Conservation (phyloP, 1,140 invertebrate species). For the Drosophila mauritiana region DNA sequence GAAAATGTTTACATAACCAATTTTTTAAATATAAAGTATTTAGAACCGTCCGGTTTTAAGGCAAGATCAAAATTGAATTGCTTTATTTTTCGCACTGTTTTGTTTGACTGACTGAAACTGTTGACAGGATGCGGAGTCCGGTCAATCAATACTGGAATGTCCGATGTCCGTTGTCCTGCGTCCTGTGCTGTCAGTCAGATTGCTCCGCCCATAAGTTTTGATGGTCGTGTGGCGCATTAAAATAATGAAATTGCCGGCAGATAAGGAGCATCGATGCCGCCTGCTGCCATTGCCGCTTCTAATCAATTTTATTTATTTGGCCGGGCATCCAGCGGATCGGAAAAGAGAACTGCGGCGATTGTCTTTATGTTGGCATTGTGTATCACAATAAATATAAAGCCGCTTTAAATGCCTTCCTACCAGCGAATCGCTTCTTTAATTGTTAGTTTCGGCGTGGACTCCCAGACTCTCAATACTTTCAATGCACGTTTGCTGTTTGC, state of each 20-base stretch:
- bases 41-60: too few relatives aligned
- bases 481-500: constrained; percentile 74
- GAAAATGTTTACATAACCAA: too few relatives aligned
- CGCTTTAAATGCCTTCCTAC: constrained; percentile 51
- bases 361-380: constrained; percentile 10
- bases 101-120: not conserved
- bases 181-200: constrained; percentile 19
- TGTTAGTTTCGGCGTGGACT: constrained; percentile 48
- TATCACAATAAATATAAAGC: constrained; percentile 4
- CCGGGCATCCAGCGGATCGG: constrained; percentile 34
- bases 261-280: constrained; percentile 55
- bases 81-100: too few relatives aligned
- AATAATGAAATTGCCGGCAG: constrained; percentile 74
- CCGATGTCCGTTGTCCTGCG: constrained; percentile 6
- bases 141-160: constrained; percentile 49
- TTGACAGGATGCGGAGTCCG: constrained; percentile 31
- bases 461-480: constrained; percentile 61
- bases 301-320: constrained; percentile 77
- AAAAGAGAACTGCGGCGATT: constrained; percentile 10
- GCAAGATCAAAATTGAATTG: too few relatives aligned
- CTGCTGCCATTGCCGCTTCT: constrained; percentile 33
- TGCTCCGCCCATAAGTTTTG: constrained; percentile 58
- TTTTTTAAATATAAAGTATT: too few relatives aligned
- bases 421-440: constrained; percentile 48
- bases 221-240: constrained; percentile 60